phyloP scores from a whole-genome alignment of 1,140 invertebrate species.

The Pseudomyrmex dendroicus region DNA sequence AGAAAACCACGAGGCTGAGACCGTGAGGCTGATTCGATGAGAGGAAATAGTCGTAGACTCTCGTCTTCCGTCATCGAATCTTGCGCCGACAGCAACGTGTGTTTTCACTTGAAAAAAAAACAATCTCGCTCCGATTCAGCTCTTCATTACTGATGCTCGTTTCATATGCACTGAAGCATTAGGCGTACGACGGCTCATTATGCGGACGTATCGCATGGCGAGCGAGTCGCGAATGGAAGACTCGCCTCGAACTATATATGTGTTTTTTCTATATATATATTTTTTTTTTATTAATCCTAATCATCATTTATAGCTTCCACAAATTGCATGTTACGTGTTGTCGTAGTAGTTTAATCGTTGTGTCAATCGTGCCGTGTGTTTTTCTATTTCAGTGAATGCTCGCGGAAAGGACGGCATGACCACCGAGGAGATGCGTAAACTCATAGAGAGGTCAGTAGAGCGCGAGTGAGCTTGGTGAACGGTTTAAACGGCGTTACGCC shows the following conservation, averaged over 20 bases:
- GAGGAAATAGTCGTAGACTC: background rate
- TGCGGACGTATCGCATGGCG: conserved; percentile 70
- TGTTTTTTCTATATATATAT: conserved; percentile 22
- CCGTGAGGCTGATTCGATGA: background rate
- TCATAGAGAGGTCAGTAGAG: conserved; percentile 96
- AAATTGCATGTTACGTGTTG: conserved; percentile 80
- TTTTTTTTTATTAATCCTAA: conserved; percentile 59
- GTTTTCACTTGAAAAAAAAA: background rate
- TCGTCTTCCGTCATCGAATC: background rate
- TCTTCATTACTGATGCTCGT: conserved; percentile 60
- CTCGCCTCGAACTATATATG: conserved; percentile 70
- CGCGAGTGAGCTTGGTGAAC: conserved; percentile 72
- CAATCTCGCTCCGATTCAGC: conserved; percentile 26
- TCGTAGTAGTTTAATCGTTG: conserved; percentile 82
- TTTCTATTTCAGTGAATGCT: conserved; percentile 90
- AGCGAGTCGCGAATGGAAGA: conserved; percentile 70
- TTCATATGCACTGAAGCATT: conserved; percentile 60
- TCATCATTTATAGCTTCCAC: conserved; percentile 67
- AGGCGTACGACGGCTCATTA: conserved; percentile 62
- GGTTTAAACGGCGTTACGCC: conserved; percentile 58
- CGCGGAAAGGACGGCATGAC: conserved; percentile 94
- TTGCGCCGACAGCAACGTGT: background rate
- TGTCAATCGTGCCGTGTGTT: conserved; percentile 85
- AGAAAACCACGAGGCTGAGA: conserved; percentile 13
- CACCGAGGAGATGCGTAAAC: conserved; percentile 97